Evolutionary conservation across 2,797 vertebrate species (phyloP).

Genomic region (Tauraco hartlaubi): DNA sequence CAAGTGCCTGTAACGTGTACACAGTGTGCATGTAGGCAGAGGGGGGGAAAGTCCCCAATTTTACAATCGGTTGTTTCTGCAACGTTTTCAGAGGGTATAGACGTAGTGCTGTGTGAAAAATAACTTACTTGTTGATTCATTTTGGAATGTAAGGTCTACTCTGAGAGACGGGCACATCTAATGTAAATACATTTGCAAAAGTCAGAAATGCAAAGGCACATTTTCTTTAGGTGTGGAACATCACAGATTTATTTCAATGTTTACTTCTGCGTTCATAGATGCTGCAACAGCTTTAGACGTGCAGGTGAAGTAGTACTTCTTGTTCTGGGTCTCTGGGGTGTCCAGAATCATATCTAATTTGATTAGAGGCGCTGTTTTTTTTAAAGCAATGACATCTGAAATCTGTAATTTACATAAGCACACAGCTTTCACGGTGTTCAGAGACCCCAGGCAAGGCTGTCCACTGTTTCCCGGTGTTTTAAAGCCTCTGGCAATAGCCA

Average conservation of each 20-base stretch:
- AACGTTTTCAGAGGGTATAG: neutral
- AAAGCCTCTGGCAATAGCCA: slow-evolving; percentile 65
- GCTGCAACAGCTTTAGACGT: neutral
- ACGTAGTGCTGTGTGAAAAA: neutral
- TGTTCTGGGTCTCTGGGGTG: neutral
- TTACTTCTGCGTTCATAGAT: slow-evolving; percentile 5
- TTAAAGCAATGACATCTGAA: slow-evolving; percentile 43
- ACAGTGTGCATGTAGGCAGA: neutral
- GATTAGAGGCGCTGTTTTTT: neutral
- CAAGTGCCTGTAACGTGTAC: neutral
- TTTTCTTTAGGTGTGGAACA: slow-evolving; percentile 17
- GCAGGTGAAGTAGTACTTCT: neutral
- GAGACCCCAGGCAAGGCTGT: slow-evolving; percentile 31
- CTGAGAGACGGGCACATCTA: neutral
- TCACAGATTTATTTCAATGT: slow-evolving; percentile 35
- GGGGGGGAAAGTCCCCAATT: neutral
- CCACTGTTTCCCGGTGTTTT: slow-evolving; percentile 15
- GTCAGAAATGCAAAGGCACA: neutral
- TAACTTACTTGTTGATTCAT: neutral
- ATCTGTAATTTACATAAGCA: slow-evolving; percentile 34
- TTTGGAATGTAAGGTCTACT: neutral
- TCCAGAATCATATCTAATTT: slow-evolving; percentile 11
- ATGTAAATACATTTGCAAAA: neutral
- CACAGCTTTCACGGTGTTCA: neutral
- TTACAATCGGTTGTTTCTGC: neutral